Conservation (phyloP, 1,140 invertebrate genomes). For the Rhynchophorus ferrugineus region DNA sequence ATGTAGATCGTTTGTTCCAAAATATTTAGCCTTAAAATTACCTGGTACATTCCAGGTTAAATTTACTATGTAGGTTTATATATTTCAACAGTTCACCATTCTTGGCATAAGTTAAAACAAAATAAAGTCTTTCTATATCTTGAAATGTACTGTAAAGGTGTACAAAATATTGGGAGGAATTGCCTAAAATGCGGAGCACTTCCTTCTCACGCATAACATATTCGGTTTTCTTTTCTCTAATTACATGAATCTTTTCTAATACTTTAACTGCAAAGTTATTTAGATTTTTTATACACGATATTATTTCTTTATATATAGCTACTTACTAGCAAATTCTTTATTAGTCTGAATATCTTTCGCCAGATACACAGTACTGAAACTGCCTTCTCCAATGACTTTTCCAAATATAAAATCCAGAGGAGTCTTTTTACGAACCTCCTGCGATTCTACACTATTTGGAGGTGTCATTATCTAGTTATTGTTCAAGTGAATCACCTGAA, state of each 20-base stretch:
- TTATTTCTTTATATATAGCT: neutral
- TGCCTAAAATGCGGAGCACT: slow-evolving; percentile 70
- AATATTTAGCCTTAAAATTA: neutral
- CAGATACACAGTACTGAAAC: slow-evolving; percentile 91
- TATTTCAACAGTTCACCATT: slow-evolving; percentile 89
- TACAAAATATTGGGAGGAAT: slow-evolving; percentile 76
- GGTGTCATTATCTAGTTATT: slow-evolving; percentile 22
- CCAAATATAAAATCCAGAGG: slow-evolving; percentile 92
- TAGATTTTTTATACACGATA: slow-evolving; percentile 20
- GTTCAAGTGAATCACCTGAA: neutral
- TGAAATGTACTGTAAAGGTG: slow-evolving; percentile 95
- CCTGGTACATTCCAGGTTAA: slow-evolving; percentile 77
- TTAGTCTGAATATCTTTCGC: slow-evolving; percentile 84
- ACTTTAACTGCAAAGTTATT: slow-evolving; percentile 81
- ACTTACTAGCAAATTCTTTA: slow-evolving; percentile 91
- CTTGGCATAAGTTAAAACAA: slow-evolving; percentile 92
- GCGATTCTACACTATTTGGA: slow-evolving; percentile 16
- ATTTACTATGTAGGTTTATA: slow-evolving; percentile 84
- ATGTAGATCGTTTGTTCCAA: neutral
- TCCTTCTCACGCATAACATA: slow-evolving; percentile 92
- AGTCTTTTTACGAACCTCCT: slow-evolving; percentile 53
- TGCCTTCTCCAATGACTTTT: slow-evolving; percentile 92
- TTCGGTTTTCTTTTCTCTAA: slow-evolving; percentile 85
- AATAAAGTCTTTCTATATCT: slow-evolving; percentile 87
- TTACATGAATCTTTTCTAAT: slow-evolving; percentile 86